Percentiles rank a stretch among this genome's conserved stretches.
These are phyloP conservation scores for Tetropium fuscum DNA, from an alignment of 2,888 invertebrate genomes.

Conservation along the genomic window DNA sequence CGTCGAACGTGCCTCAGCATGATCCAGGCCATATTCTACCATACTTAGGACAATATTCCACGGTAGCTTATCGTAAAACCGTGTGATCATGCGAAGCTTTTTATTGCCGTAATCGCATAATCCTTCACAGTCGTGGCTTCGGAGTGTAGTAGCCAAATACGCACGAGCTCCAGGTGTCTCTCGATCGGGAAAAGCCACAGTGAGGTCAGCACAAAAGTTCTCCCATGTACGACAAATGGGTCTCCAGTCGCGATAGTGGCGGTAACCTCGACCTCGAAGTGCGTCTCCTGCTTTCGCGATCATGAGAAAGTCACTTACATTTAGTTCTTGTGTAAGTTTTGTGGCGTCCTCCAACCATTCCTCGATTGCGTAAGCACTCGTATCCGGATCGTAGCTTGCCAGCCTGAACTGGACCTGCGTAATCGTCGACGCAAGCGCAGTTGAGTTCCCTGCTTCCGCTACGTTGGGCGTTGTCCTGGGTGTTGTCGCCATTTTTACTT, in stretches of 20 bases:
- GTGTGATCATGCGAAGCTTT: conserved; percentile 27
- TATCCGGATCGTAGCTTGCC: conserved; percentile 32
- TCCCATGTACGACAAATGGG: conserved; percentile 40
- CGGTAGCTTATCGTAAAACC: conserved; percentile 28
- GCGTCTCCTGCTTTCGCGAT: conserved; percentile 42
- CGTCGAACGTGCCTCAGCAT: conserved; percentile 27
- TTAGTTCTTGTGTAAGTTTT: conserved; percentile 39
- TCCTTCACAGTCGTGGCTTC: conserved; percentile 33
- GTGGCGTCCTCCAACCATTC: conserved; percentile 41
- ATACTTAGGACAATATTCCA: conserved; percentile 34
- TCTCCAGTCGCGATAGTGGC: conserved; percentile 41
- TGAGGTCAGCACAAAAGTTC: conserved; percentile 39
- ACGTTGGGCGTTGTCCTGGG: neutral
- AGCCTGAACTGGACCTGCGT: conserved; percentile 2
- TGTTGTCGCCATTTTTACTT: conserved; percentile 14
- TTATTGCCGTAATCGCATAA: conserved; percentile 34
- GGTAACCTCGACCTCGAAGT: conserved; percentile 38
- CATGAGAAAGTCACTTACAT: conserved; percentile 38
- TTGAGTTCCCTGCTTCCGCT: neutral
- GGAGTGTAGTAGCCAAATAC: conserved; percentile 31
- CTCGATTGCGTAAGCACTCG: conserved; percentile 32
- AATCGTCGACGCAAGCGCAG: conserved; percentile 2
- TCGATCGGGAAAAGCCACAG: conserved; percentile 40
- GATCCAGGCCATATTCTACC: conserved; percentile 35
- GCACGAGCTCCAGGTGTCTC: conserved; percentile 45